Conservation (phyloP, 2,797 vertebrate genomes). For the Pristis pectinata region DNA sequence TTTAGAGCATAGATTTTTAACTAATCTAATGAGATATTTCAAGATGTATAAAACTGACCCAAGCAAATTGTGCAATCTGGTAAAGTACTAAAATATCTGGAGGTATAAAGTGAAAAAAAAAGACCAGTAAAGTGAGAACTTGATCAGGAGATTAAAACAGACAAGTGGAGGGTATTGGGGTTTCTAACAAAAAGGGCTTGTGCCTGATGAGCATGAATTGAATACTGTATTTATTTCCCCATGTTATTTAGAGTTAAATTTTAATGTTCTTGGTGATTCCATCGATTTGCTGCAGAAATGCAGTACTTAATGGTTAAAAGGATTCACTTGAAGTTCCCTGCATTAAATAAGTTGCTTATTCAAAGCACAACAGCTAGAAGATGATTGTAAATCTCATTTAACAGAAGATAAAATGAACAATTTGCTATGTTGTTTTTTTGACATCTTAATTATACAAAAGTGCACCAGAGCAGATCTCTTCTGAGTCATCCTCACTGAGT, state of each 20-base stretch:
- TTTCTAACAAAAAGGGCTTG: no score
- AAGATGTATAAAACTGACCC: not conserved
- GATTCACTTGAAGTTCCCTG: not conserved
- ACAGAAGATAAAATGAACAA: not conserved
- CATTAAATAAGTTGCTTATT: not conserved
- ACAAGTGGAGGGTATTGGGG: no score
- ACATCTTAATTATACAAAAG: constrained; percentile 1
- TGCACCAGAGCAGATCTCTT: not conserved
- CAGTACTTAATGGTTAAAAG: not conserved
- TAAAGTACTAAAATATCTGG: not conserved
- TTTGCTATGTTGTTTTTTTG: constrained; percentile 18
- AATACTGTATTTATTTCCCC: not conserved
- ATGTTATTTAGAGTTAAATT: not conserved
- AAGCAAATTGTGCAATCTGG: not conserved
- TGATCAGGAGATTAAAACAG: not conserved
- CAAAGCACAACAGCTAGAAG: not conserved
- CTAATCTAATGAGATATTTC: not conserved
- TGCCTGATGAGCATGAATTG: no score
- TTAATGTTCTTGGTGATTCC: not conserved
- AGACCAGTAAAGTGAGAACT: not conserved
- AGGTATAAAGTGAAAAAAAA: not conserved
- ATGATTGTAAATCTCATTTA: constrained; percentile 26
- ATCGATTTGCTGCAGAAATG: not conserved
- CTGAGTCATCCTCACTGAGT: not conserved
- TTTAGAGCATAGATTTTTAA: not conserved